phyloP scores from a whole-genome alignment of 1,140 invertebrate genomes.

The Lutraria rhynchaena region DNA sequence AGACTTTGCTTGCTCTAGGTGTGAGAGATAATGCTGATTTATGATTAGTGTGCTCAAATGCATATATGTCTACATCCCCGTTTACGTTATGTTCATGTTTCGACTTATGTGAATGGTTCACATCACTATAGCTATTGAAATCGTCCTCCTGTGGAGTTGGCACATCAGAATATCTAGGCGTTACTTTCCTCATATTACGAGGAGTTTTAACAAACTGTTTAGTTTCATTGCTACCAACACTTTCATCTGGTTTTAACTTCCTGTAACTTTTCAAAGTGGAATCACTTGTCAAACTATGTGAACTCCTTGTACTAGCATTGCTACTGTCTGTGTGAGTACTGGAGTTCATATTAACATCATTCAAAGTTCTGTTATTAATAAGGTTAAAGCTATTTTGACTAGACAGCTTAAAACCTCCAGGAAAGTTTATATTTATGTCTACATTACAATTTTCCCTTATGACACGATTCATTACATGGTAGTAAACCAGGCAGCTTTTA shows the following conservation, averaged over 20 bases:
- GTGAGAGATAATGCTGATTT: slow-evolving; percentile 1
- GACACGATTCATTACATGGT: slow-evolving; percentile 78
- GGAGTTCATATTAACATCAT: slow-evolving; percentile 8
- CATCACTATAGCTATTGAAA: too few species aligned
- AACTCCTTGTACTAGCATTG: slow-evolving; percentile 18
- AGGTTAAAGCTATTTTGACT: slow-evolving; percentile 59
- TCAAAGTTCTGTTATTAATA: not conserved
- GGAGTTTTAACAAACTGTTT: slow-evolving; percentile 8
- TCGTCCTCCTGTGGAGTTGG: not conserved
- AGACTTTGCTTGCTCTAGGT: slow-evolving; percentile 14
- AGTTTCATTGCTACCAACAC: slow-evolving; percentile 1
- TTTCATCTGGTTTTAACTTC: not conserved
- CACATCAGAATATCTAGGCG: slow-evolving; percentile 26
- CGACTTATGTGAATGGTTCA: too few species aligned
- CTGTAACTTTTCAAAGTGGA: slow-evolving; percentile 37
- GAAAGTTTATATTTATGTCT: slow-evolving; percentile 72
- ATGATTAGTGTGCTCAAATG: slow-evolving; percentile 14
- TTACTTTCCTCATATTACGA: not conserved
- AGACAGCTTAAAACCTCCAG: slow-evolving; percentile 62
- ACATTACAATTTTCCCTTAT: slow-evolving; percentile 60
- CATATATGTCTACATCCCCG: slow-evolving; percentile 43
- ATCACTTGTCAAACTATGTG: slow-evolving; percentile 37
- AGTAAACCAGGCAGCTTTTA: slow-evolving; percentile 81
- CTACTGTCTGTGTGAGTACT: slow-evolving; percentile 14
- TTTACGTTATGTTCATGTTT: not conserved